Base-by-base conservation (phyloP, 2,113 vertebrate species). In the Vicugna pacos region DNA sequence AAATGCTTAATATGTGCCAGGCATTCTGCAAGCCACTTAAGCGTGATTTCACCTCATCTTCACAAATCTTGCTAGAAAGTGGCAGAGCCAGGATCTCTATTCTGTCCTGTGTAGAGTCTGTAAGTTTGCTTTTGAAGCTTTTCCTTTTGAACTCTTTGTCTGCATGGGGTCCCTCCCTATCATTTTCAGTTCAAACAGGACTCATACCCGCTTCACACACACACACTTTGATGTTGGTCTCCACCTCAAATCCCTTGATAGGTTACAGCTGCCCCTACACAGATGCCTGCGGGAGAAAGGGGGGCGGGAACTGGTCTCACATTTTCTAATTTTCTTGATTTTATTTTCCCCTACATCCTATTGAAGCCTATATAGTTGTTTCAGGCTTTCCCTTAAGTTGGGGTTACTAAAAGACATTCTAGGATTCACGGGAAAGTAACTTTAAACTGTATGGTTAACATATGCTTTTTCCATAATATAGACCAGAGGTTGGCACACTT, bases 61-160 rank as follows among this genome's bases (percentile, higher is more conserved):
- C n/a, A 35, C 38, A 70, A 1, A 24, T n/a, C 22, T 32, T 4
- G 13, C 26, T n/a, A 38, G n/a, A 4, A 42, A 70, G 60, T 38
- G 28, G 48, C 17, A 6, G 52, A n/a, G 46, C 0, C 54, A 75
- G 22, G 24, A 12, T 50, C 7, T 19, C 28, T 19, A 19, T 46
- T 35, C 54, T n/a, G 54, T 22, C 5, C 32, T 50, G 16, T n/a
- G 62, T 1, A 4, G 42, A 62, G 30, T 24, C 19, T 35, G 46
- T 15, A 72, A 77, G 15, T 65, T 92, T 81, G 38, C 46, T 85
- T 95, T 83, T 52, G 80, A 77, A 69, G 58, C 11, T 52, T 76
- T 92, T 89, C 12, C 48, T 67, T 92, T 95, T 77, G 79, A 92
- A 65, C 28, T 95, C 72, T 72, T 67, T 52, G 28, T 79, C 80